These are phyloP conservation scores for Gopherus flavomarginatus DNA, from an alignment of 2,113 vertebrate species.

Conservation along the genomic window DNA sequence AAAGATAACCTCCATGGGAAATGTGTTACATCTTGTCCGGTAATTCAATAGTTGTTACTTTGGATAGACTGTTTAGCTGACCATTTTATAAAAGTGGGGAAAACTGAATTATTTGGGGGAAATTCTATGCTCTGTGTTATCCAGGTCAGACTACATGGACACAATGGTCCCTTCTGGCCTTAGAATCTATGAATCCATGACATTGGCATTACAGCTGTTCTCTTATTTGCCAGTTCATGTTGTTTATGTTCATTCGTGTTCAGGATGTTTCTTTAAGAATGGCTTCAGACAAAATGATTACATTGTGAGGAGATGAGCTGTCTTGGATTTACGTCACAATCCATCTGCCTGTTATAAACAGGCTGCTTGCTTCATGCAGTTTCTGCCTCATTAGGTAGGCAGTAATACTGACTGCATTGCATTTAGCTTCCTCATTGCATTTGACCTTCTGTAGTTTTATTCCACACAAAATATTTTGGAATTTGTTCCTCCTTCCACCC, in stretches of 20 bases:
- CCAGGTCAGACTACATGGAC: no score
- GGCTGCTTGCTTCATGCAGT: not conserved
- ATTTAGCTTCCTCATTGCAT: not conserved
- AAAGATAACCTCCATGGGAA: not conserved
- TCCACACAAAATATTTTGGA: not conserved
- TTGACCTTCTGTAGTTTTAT: conserved; percentile 20
- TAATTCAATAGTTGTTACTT: not conserved
- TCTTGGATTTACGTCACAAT: not conserved
- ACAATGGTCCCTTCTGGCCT: not conserved
- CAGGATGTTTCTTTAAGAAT: not conserved
- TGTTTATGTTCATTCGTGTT: not conserved
- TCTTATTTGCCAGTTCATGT: not conserved
- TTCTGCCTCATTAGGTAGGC: not conserved
- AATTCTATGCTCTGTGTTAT: no score
- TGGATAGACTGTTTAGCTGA: not conserved
- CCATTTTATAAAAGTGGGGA: not conserved
- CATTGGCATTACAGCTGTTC: not conserved
- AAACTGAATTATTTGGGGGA: not conserved
- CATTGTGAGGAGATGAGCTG: not conserved
- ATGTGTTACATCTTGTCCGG: not conserved
- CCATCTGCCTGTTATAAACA: conserved; percentile 28
- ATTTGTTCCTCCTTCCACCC: not conserved
- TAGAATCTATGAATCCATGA: not conserved
- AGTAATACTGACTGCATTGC: not conserved
- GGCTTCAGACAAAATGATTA: not conserved